Evolutionary conservation across 2,888 invertebrate genomes (phyloP), one percentile per base, ranked within the genome.

Genomic region (Drosophila putrida): DNA sequence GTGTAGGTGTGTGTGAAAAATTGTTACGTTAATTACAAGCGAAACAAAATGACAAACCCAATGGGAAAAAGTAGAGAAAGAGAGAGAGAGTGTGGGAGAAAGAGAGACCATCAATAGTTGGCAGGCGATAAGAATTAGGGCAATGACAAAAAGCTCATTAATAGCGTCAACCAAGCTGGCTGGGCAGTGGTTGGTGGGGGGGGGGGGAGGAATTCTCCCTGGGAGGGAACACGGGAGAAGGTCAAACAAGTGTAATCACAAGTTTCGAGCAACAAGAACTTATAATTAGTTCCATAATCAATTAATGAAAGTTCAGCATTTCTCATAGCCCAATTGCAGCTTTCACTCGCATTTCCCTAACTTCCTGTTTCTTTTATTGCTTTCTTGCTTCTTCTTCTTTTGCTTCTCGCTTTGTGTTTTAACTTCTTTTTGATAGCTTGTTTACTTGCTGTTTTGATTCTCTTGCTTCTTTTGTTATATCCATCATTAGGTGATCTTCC

Each of bases 21-120:
- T 88, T 73, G 77, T 82, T 87, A 82, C 85, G 85, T 84, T 84
- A 84, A 82, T 86, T 78, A 70, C 64, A 36, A 64, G 57, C 50
- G 39, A n/a, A 55, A 44, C 38, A 55, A 11, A 13, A n/a, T 31
- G 27, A 27, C 5, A 33, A 20, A 38, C 13, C 20, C 35, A 11
- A 28, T n/a, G 6, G 20, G 6, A 6, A 20, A 41, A 11, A 35
- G 31, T 20, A 10, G 36, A 10, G 27, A 2, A 0, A n/a, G 6
- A 36, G 1, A 28, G 9, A 27, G 25, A 36, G 15, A 15, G n/a
- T 31, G 15, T 15, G 8, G 25, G n/a, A 28, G 13, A 27, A 6
- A 4, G 9, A 6, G 4, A 11, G n/a, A 36, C 50, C 36, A 50
- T 50, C 66, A 68, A 67, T 57, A 47, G 51, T 74, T 57, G 51